Percentiles rank a stretch among this genome's conserved stretches.
phyloP scores from a whole-genome alignment of 1,140 invertebrate species.

The Calliphora vicina region DNA sequence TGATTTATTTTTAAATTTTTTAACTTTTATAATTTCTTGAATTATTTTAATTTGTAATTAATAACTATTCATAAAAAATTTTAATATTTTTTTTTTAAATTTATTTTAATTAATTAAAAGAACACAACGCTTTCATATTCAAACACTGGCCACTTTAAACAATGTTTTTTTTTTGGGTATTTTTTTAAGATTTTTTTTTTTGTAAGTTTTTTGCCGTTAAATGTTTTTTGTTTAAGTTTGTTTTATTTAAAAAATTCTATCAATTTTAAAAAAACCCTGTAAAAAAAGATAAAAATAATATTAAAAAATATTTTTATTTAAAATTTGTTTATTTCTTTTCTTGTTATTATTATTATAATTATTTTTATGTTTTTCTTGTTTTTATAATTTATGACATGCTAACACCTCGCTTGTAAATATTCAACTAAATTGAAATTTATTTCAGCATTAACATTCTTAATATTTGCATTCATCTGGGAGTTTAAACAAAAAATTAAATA shows the following conservation, averaged over 20 bases:
- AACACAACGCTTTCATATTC: neutral
- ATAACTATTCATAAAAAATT: neutral
- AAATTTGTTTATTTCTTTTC: neutral
- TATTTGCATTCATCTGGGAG: too few relatives aligned
- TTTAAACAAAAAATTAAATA: too few relatives aligned
- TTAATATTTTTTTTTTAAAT: neutral
- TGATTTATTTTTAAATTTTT: neutral
- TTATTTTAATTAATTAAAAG: neutral
- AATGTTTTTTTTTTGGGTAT: neutral
- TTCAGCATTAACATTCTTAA: neutral
- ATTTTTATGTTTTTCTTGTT: neutral
- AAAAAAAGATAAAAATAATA: neutral
- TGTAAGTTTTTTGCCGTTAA: too few relatives aligned
- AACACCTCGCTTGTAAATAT: constrained; percentile 24
- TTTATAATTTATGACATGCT: constrained; percentile 5
- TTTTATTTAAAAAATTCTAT: neutral
- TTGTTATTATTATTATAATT: neutral
- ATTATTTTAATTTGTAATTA: neutral
- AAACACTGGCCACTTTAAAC: neutral
- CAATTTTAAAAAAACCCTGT: neutral
- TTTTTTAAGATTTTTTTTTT: neutral
- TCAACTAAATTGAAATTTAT: constrained; percentile 30
- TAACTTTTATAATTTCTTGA: neutral
- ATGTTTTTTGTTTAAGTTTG: too few relatives aligned
- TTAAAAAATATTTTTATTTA: neutral